phyloP scores from a whole-genome alignment of 2,113 vertebrate species.

The Rhinopomastus cyanomelas region DNA sequence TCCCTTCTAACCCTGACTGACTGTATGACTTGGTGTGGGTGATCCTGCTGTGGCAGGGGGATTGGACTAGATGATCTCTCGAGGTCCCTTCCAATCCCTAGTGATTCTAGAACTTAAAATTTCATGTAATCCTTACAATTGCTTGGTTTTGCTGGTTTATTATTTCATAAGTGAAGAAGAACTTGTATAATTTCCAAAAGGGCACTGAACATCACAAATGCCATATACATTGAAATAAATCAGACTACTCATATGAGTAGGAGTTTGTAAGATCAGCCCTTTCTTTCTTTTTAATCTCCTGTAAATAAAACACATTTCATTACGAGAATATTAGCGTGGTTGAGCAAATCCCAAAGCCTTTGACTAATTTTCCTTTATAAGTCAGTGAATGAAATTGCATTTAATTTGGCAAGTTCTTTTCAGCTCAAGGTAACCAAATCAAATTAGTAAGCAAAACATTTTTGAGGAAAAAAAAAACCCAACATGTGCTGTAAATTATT shows the following conservation, averaged over 20 bases:
- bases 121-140: neutral
- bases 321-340: neutral
- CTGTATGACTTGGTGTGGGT: too few species aligned
- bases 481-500: neutral
- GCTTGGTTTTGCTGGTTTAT: neutral
- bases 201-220: neutral
- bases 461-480: neutral
- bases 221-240: neutral
- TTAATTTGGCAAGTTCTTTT: conserved; percentile 11
- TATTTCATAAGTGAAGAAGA: neutral
- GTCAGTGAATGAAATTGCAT: neutral
- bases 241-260: neutral
- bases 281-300: neutral
- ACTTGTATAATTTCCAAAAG: neutral
- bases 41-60: too few species aligned
- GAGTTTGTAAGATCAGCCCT: neutral
- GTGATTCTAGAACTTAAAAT: neutral
- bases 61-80: too few species aligned
- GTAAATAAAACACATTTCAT: conserved; percentile 34
- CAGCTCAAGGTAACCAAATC: neutral
- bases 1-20: too few species aligned
- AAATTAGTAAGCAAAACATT: neutral
- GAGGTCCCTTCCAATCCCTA: too few species aligned
- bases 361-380: conserved; percentile 2
- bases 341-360: conserved; percentile 4